Evolutionary conservation across 2,888 invertebrate genomes (phyloP).

Genomic region (Seira musarum): DNA sequence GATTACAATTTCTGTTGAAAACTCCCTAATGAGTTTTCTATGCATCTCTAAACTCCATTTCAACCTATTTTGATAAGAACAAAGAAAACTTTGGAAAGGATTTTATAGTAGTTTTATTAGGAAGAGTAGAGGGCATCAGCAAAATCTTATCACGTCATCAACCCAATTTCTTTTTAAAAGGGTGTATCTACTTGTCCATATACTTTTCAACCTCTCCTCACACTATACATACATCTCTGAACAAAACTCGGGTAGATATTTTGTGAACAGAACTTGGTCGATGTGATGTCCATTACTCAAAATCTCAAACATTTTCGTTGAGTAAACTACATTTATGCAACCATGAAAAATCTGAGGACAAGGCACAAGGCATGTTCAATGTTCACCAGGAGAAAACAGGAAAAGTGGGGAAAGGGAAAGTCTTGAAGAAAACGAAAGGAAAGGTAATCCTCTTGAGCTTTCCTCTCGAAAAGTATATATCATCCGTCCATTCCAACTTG

Average conservation of each 20-base stretch:
- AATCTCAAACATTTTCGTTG: not conserved
- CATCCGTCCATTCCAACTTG: not conserved
- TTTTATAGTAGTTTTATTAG: not conserved
- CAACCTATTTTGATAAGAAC: not conserved
- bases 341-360: not conserved
- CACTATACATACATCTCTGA: not conserved
- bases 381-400: not conserved
- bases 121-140: not conserved
- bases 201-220: not conserved
- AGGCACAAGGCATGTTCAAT: too few species aligned
- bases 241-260: too few species aligned
- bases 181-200: not conserved
- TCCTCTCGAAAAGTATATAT: constrained; percentile 23
- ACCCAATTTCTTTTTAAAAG: not conserved
- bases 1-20: too few species aligned
- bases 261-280: not conserved
- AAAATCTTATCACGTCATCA: not conserved
- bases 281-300: not conserved
- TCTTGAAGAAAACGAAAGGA: constrained; percentile 18
- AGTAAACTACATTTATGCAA: not conserved
- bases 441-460: constrained; percentile 52
- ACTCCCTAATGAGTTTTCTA: not conserved
- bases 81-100: not conserved
- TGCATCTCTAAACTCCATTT: not conserved
- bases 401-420: not conserved